Conservation (phyloP, 2,113 vertebrate genomes). For the Fulmarus glacialis region DNA sequence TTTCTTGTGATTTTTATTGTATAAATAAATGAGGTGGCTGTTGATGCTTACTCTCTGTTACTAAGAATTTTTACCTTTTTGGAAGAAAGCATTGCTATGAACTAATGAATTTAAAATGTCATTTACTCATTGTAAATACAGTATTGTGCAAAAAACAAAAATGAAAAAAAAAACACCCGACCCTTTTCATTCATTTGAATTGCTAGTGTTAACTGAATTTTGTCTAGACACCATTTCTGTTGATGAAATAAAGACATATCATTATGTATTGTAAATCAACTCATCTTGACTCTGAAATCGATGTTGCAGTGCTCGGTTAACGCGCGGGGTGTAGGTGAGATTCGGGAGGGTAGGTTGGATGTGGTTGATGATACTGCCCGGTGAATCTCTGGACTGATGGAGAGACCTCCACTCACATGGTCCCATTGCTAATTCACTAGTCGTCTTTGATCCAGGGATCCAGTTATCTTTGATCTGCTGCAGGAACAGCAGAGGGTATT, state of each 20-base stretch:
- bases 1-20: constrained; percentile 99
- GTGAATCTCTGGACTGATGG: not conserved
- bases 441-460: not conserved
- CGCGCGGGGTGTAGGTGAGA: rapidly evolving
- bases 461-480: constrained; percentile 18
- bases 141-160: constrained; percentile 91
- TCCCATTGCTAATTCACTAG: not conserved
- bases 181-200: constrained; percentile 96
- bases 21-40: constrained; percentile 94
- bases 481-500: not conserved
- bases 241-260: constrained; percentile 99
- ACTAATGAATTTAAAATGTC: constrained; percentile 93
- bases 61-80: constrained; percentile 97
- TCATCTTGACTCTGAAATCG: constrained; percentile 14
- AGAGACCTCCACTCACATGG: not conserved
- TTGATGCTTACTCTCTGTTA: constrained; percentile 97
- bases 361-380: not conserved
- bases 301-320: not conserved
- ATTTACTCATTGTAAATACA: constrained; percentile 98
- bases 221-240: constrained; percentile 99
- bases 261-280: constrained; percentile 83
- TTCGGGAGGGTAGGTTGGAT: not conserved
- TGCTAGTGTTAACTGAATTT: constrained; percentile 98
- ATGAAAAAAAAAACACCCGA: constrained; percentile 40
- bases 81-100: constrained; percentile 87